phyloP scores from a whole-genome alignment of 2,113 vertebrate species.

The Callipepla squamata region DNA sequence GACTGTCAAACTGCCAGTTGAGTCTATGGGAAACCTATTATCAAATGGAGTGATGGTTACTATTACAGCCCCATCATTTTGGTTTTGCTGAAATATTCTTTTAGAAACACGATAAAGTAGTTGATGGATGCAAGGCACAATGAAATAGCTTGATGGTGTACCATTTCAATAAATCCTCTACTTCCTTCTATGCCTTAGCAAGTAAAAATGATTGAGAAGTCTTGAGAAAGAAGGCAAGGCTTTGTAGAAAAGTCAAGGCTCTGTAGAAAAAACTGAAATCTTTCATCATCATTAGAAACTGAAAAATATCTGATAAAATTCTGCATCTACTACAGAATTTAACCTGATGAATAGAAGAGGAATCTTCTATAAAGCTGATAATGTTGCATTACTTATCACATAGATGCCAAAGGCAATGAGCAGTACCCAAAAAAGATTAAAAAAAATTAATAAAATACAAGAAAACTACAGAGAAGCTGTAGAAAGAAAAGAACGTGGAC shows the following conservation, averaged over 20 bases:
- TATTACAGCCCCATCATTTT: background rate
- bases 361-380: background rate
- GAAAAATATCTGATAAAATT: background rate
- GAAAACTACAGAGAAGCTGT: background rate
- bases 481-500: background rate
- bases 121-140: background rate
- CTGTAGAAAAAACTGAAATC: background rate
- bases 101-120: background rate
- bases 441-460: background rate
- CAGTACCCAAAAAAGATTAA: background rate
- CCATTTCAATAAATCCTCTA: background rate
- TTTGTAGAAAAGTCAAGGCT: background rate
- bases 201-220: background rate
- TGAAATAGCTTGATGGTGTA: background rate
- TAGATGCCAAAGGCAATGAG: background rate
- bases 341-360: background rate
- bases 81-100: conserved; percentile 20
- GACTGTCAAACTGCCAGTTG: conserved; percentile 48
- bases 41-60: background rate
- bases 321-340: background rate
- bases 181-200: background rate
- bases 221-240: background rate
- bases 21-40: conserved; percentile 30
- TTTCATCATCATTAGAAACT: background rate
- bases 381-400: background rate